Evolutionary conservation across 2,888 invertebrate genomes (phyloP), one percentile per base, ranked within the genome.

Genomic region (Cerceris rybyensis): DNA sequence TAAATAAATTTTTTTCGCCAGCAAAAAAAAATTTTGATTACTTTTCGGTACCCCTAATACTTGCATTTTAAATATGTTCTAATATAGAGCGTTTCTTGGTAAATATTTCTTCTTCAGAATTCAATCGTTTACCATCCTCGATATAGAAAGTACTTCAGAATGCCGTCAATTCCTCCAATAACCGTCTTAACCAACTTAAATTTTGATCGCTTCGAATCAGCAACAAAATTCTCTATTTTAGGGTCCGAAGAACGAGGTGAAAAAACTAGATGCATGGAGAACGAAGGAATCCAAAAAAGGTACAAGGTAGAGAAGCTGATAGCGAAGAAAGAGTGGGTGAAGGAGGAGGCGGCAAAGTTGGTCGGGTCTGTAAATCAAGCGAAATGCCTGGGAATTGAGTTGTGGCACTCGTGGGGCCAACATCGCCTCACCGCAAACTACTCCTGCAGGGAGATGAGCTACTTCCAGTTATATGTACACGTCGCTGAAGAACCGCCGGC

Each of bases 321-420:
- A 66, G 69, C 58, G 41, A 41, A 14, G n/a, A 70, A 17, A 9
- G 75, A 67, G 64, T 77, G 72, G 70, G 75, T 78, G 74, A 85
- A 82, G 78, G 72, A 17, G 8, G 75, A 67, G 64, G 78, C 75
- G 70, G 77, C 78, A 75, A 86, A 82, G 78, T 83, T 78, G 81
- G 72, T 74, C 75, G 78, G 78, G 76, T 82, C 85, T 82, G 87
- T 88, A 89, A 89, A 89, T 89, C 89, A 89, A 87, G 84, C 87
- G 88, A 88, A 88, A 89, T 87, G 86, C 86, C 85, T 75, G 78
- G 80, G 82, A 89, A 89, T 89, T 89, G 89, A 89, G 88, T 89
- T 89, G 89, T 89, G 88, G 87, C 80, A 81, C 89, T 86, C 88
- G 76, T 70, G 88, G 88, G 89, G 83, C 80, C 80, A 74, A 78